Percentiles rank a stretch among this genome's conserved stretches.
Evolutionary conservation across 2,113 vertebrate genomes (phyloP).

Genomic region (Martes martes): DNA sequence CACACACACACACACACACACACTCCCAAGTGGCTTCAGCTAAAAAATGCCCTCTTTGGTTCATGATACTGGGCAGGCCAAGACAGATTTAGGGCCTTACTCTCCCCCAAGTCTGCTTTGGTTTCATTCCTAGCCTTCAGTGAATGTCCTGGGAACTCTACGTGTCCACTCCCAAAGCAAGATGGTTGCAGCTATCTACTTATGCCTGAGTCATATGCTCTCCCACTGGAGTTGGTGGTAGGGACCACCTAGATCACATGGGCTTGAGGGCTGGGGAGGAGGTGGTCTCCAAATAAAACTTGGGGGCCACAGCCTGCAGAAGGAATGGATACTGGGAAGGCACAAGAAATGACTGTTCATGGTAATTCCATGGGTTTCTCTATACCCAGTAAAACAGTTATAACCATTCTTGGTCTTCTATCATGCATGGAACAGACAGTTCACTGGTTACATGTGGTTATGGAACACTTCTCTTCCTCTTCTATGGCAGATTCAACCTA

Average conservation of each 20-base stretch:
- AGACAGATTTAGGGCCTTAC: not conserved
- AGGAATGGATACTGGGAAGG: not conserved
- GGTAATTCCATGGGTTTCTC: not conserved
- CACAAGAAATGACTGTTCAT: rapidly evolving
- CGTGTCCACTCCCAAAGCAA: rapidly evolving
- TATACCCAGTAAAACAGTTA: not conserved
- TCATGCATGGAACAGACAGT: no score
- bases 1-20: not conserved
- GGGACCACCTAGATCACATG: not conserved
- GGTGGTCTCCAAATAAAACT: not conserved
- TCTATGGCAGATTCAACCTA: slow-evolving; percentile 84
- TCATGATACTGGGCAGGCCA: not conserved
- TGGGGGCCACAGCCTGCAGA: not conserved
- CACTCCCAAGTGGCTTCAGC: not conserved
- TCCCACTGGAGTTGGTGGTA: no score
- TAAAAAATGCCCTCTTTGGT: not conserved
- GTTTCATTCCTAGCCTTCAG: rapidly evolving
- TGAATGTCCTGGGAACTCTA: no score
- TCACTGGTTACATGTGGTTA: rapidly evolving
- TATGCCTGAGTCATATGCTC: not conserved
- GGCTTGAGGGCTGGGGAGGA: not conserved
- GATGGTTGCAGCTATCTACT: not conserved
- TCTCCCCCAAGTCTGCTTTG: not conserved
- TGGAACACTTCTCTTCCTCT: not conserved
- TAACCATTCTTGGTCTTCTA: no score